Evolutionary conservation across 2,797 vertebrate species (phyloP), one percentile per base, ranked within the genome.

Genomic region (Tapera naevia): DNA sequence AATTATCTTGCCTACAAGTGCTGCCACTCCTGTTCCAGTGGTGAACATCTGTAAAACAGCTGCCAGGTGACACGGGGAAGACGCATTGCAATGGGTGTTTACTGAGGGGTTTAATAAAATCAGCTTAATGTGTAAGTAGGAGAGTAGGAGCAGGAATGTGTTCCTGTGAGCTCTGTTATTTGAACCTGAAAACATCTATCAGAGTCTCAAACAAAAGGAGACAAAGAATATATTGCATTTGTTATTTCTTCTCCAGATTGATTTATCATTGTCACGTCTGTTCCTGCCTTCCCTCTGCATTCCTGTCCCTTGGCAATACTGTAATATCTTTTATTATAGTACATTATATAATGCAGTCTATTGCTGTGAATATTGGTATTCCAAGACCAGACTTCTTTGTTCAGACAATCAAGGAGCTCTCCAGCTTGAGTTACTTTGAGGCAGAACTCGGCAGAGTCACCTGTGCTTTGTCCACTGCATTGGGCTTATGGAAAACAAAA

Each of bases 201-300:
- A 85, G 76, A 75, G 41, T 8, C 86, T 88, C 87, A 87, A 66
- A 95, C 67, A 87, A 94, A 96, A 85, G 89, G 57, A 92, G 93
- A 65, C 89, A 91, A 83, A 66, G 90, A 74, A 41, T 58, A 85
- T 82, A 93, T 95, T 95, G 83, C 67, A 2, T 23, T 82, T 51
- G 65, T 79, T 80, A 37, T 74, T 92, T 83, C 79, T 94, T 56
- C 87, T 62, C 73, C 35, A 9, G 78, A 86, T 92, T 94, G 94
- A 94, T 96, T 93, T 93, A 95, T 94, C 94, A 86, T 45, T 91
- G 89, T 76, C 95, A 95, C 8, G 24, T 66, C 85, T 35, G 58
- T 21, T 83, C 75, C 91, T 92, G 75, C 91, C 92, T 95, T 76
- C 78, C 62, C 83, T 37, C 88, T 37, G 82, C 67, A 51, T 58